Percentiles rank a stretch among this genome's conserved stretches.
Conservation (phyloP, 2,888 invertebrate species). For the Drosophila ochracea region DNA sequence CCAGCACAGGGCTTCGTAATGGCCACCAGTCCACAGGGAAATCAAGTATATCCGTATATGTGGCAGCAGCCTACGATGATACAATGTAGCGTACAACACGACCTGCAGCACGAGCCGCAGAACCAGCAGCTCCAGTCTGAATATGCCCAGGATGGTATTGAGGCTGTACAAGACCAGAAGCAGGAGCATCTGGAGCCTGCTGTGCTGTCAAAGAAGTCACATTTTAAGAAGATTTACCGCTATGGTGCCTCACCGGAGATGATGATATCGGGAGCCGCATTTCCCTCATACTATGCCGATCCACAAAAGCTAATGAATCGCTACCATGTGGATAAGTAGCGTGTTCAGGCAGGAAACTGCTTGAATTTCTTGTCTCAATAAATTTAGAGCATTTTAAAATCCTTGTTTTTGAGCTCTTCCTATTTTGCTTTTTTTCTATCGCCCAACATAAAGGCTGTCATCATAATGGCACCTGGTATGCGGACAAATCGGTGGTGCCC, state of each 20-base stretch:
- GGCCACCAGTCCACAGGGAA: constrained; percentile 32
- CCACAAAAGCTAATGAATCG: constrained; percentile 18
- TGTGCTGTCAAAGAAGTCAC: constrained; percentile 1
- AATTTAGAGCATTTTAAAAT: constrained; percentile 26
- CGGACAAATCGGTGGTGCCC: constrained; percentile 88
- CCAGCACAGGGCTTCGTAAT: constrained; percentile 24
- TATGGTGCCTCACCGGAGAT: constrained; percentile 46
- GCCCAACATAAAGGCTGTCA: constrained; percentile 87
- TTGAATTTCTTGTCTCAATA: constrained; percentile 11
- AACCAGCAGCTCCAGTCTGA: background rate
- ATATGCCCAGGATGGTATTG: background rate
- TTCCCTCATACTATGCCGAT: constrained; percentile 41
- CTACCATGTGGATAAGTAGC: constrained; percentile 7
- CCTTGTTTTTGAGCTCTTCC: background rate
- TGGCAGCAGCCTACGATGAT: constrained; percentile 9
- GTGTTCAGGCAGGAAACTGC: background rate
- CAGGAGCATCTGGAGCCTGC: background rate
- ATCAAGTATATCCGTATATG: constrained; percentile 23
- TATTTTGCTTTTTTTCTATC: background rate
- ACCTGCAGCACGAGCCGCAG: background rate
- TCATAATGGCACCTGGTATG: constrained; percentile 90
- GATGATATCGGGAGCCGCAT: constrained; percentile 39
- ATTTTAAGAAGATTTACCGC: constrained; percentile 18
- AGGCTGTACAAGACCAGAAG: background rate
- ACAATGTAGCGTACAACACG: background rate